Base-by-base conservation (phyloP, 1,140 invertebrate species). In the Ericerus pela region DNA sequence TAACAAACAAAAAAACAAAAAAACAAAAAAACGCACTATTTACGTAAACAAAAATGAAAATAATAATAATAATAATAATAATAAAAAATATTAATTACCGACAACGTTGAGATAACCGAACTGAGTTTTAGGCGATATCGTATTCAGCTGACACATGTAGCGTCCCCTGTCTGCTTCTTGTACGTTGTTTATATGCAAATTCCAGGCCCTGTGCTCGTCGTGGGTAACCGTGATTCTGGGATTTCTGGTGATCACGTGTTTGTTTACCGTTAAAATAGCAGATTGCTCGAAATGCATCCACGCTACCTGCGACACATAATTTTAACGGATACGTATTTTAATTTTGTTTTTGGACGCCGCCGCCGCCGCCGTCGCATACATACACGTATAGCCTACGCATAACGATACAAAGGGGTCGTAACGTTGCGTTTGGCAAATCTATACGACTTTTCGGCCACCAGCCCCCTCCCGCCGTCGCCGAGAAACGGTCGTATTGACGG, bases 101-200 rank as follows among this genome's bases (percentile, higher is more conserved):
- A 93, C 88, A 62, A 96, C 88, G 67, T 92, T 84, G 18, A 96
- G 73, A 69, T 88, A 92, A 57, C 88, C 92, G 60, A 88, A 88
- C 67, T 91, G 87, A 18, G 88, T 91, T 73, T 91, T 90, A 54
- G 84, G 87, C 27, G 87, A 88, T 59, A 88, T 88, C 0, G 92
- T 93, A 70, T 95, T 96, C 65, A 96, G 88, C 73, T 96, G 92
- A 69, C 92, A 95, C 85, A 93, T 92, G 72, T 95, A 96, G 26
- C 84, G 76, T 29, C 92, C 92, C 60, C 84, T 81, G 72, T 96
- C 92, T 64, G 84, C 84, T 70, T 92, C 83, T 59, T 90, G 82
- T 27, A 94, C 86, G 63, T 91, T 84, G 60, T 79, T 84, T 65
- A 93, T 92, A 73, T 92, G 87, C 63, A 93, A 76, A 69, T 84